A percentile compares a stretch with the other conserved stretches of the same genome.
phyloP scores from a whole-genome alignment of 2,113 vertebrate species.

The Cheirogaleus medius region DNA sequence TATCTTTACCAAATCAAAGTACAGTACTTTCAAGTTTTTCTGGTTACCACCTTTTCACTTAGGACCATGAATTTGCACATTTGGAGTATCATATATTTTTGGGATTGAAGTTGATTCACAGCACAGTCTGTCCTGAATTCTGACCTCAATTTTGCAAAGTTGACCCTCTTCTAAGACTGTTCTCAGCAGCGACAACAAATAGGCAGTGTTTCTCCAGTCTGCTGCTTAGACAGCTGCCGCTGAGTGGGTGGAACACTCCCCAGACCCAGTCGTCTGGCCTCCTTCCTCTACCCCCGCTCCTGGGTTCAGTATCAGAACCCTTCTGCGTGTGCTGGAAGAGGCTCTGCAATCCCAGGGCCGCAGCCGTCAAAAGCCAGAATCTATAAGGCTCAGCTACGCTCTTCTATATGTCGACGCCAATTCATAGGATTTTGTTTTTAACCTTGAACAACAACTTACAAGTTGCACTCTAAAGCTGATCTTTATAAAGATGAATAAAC shows the following conservation, averaged over 20 bases:
- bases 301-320: neutral
- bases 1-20: neutral
- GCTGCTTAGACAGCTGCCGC: conserved; percentile 32
- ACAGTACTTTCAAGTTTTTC: accelerated
- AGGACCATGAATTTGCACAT: accelerated
- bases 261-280: neutral
- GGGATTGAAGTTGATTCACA: neutral
- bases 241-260: neutral
- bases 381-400: neutral
- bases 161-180: neutral
- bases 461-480: neutral
- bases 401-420: neutral
- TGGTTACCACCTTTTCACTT: accelerated
- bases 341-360: neutral
- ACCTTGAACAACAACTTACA: neutral
- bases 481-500: neutral
- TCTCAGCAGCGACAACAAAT: neutral
- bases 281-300: neutral
- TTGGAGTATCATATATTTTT: neutral
- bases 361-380: neutral
- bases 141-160: conserved; percentile 3
- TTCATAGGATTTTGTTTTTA: neutral
- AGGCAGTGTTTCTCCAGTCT: conserved; percentile 1
- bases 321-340: neutral
- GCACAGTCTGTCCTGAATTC: neutral